phyloP scores from a whole-genome alignment of 2,888 invertebrate genomes.

The Cylloceria caligata region DNA sequence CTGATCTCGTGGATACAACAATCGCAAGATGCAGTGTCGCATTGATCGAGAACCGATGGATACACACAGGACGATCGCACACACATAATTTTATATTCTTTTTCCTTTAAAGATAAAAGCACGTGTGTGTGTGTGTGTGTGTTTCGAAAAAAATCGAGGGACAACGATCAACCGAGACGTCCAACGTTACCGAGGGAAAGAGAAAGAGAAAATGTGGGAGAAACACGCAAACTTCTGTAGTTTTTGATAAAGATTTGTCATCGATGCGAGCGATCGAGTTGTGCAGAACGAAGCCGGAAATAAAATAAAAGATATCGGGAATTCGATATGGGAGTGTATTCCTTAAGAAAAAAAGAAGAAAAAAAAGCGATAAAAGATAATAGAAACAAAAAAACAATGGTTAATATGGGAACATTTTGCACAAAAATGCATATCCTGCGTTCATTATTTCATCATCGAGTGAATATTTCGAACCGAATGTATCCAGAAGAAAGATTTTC shows the following conservation, averaged over 20 bases:
- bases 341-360: constrained; percentile 26
- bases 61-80: constrained; percentile 60
- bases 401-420: constrained; percentile 81
- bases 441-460: constrained; percentile 78
- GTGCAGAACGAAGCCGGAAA: not conserved
- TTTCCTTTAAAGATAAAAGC: constrained; percentile 20
- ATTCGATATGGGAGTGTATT: constrained; percentile 43
- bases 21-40: constrained; percentile 23
- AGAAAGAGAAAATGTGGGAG: constrained; percentile 1
- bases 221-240: constrained; percentile 39
- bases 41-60: constrained; percentile 48
- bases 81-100: constrained; percentile 73
- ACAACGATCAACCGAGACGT: too few relatives aligned
- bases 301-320: constrained; percentile 20
- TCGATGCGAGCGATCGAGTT: constrained; percentile 9
- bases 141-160: not conserved
- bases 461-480: constrained; percentile 73
- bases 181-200: too few relatives aligned
- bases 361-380: not conserved
- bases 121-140: not conserved
- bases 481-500: constrained; percentile 68
- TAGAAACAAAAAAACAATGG: constrained; percentile 55
- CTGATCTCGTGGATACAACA: not conserved
- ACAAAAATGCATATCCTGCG: constrained; percentile 82
- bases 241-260: constrained; percentile 60